These are phyloP conservation scores for Diarsia rubi DNA, from an alignment of 2,888 invertebrate species.

Conservation along the genomic window DNA sequence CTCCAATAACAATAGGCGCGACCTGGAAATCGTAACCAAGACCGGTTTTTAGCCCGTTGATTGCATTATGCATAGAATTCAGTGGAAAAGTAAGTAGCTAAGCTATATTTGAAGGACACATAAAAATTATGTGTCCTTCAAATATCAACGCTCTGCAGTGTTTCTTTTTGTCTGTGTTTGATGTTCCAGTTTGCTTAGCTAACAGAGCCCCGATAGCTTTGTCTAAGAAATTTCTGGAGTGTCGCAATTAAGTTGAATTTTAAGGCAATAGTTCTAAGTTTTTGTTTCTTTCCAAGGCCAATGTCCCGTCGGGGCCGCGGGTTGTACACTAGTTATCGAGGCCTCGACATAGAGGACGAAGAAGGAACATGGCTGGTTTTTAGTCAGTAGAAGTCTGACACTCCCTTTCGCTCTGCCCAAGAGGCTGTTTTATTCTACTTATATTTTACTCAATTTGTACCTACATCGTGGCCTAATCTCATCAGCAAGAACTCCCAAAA, in stretches of 20 bases:
- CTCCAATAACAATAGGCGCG: no score
- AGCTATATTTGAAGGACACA: no score
- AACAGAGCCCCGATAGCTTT: constrained; percentile 13
- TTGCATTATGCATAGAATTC: constrained; percentile 60
- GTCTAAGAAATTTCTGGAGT: constrained; percentile 4
- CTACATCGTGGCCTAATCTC: neutral
- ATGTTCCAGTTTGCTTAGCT: constrained; percentile 35
- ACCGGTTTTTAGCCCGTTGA: constrained; percentile 44
- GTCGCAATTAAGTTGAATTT: neutral
- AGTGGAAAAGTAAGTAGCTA: constrained; percentile 15
- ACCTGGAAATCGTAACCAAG: no score
- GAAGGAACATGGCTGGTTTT: no score
- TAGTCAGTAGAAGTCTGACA: no score
- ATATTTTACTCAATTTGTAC: neutral
- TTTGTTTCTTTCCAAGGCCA: no score
- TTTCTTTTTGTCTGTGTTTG: constrained; percentile 11
- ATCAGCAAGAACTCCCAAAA: neutral
- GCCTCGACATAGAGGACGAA: no score
- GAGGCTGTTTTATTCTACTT: neutral
- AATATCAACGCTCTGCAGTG: constrained; percentile 39
- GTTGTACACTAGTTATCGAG: no score
- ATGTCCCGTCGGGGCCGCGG: no score
- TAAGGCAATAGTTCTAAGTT: neutral
- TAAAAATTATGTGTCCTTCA: constrained; percentile 44
- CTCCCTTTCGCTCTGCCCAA: no score